Conservation (phyloP, 2,888 invertebrate genomes). For the Trissonchulus sp. region DNA sequence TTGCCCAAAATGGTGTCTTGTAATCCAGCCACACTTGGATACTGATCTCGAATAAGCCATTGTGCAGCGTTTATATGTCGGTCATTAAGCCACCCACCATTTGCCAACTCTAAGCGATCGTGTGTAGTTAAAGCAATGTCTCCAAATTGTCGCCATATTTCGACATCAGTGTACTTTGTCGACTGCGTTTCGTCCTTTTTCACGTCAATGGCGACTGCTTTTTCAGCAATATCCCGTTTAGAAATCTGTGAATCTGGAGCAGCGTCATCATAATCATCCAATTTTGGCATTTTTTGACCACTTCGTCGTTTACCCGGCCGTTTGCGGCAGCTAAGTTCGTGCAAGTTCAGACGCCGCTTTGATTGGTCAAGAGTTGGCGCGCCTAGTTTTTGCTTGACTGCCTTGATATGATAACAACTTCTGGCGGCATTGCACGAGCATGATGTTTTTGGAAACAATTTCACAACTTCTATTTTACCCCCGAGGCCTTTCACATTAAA, state of each 20-base stretch:
- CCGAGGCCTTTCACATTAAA: background rate
- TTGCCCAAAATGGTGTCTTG: too few species aligned
- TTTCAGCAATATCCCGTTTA: too few species aligned
- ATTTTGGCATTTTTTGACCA: too few species aligned
- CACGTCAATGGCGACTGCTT: too few species aligned
- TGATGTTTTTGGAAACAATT: background rate
- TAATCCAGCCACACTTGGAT: background rate
- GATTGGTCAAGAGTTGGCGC: background rate
- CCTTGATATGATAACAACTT: background rate
- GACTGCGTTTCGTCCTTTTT: too few species aligned
- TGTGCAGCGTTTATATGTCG: background rate
- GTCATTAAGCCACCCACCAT: background rate
- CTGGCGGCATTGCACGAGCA: background rate
- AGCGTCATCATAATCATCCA: too few species aligned
- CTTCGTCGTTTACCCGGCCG: too few species aligned
- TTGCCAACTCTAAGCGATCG: background rate
- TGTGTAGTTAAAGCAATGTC: background rate
- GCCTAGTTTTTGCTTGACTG: background rate
- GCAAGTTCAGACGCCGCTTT: background rate
- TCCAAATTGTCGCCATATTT: background rate
- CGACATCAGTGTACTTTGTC: too few species aligned
- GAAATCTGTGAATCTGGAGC: too few species aligned
- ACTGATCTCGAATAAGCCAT: background rate
- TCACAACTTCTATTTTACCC: background rate
- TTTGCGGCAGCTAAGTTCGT: background rate